These are phyloP conservation scores for Pelochelys cantorii DNA, from an alignment of 2,797 vertebrate species.

Conservation along the genomic window DNA sequence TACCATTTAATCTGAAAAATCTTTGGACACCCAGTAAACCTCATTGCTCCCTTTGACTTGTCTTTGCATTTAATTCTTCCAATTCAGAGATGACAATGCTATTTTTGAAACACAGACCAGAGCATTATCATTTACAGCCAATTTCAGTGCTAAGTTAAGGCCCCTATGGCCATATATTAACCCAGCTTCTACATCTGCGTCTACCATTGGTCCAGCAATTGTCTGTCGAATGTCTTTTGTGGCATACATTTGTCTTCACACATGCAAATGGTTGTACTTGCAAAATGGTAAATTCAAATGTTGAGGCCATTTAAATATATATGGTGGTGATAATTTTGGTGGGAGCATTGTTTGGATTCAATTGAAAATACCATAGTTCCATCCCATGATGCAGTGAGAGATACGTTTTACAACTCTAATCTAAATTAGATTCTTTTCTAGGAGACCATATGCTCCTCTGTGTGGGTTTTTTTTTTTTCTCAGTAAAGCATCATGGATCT, in stretches of 20 bases:
- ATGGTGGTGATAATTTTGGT: background rate
- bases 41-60: background rate
- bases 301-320: background rate
- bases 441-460: background rate
- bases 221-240: background rate
- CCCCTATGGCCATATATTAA: background rate
- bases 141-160: background rate
- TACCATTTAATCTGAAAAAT: background rate
- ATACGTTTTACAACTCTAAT: background rate
- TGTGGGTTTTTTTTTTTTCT: background rate
- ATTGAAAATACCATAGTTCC: background rate
- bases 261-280: background rate
- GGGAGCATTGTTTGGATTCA: background rate
- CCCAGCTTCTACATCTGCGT: background rate
- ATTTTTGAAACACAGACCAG: background rate
- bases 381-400: background rate
- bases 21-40: background rate
- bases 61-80: background rate
- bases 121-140: too few relatives aligned
- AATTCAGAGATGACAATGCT: background rate
- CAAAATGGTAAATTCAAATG: background rate
- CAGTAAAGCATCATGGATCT: background rate
- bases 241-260: rapidly evolving
- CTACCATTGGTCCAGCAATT: background rate
- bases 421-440: background rate